Conservation (phyloP, 2,888 invertebrate species). For the Dynastes hyllus region DNA sequence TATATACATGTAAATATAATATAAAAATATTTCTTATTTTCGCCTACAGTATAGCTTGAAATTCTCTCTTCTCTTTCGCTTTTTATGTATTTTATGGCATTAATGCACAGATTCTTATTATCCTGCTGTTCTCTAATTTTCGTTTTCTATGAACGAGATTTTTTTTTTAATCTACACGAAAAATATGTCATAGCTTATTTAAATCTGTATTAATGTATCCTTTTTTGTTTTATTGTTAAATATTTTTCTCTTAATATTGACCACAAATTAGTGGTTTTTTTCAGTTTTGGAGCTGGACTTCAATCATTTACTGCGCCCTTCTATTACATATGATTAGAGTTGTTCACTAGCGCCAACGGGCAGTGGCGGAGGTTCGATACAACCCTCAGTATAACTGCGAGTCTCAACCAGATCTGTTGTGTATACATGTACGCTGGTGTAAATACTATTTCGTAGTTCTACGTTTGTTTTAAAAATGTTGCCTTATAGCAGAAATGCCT, state of each 20-base stretch:
- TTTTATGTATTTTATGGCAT: slow-evolving; percentile 39
- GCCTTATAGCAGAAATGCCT: too few relatives aligned
- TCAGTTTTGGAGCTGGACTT: slow-evolving; percentile 50
- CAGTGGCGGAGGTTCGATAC: too few relatives aligned
- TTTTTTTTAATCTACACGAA: slow-evolving; percentile 18
- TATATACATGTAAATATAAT: slow-evolving; percentile 37
- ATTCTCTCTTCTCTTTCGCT: slow-evolving; percentile 11
- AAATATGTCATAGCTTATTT: slow-evolving; percentile 40
- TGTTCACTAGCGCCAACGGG: too few relatives aligned
- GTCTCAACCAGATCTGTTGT: too few relatives aligned
- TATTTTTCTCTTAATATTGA: slow-evolving; percentile 38
- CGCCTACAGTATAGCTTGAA: slow-evolving; percentile 30
- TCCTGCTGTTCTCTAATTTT: slow-evolving; percentile 8
- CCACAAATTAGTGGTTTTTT: slow-evolving; percentile 15
- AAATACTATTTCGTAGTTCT: too few relatives aligned
- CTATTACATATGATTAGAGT: neutral
- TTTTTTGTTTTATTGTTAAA: slow-evolving; percentile 39
- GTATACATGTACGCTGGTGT: too few relatives aligned
- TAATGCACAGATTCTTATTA: slow-evolving; percentile 27
- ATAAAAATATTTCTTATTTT: slow-evolving; percentile 38
- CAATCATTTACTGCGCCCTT: slow-evolving; percentile 34
- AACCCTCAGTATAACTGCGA: too few relatives aligned
- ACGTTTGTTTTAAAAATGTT: too few relatives aligned
- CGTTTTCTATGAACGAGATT: slow-evolving; percentile 15
- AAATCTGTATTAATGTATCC: slow-evolving; percentile 15